Evolutionary conservation across 2,797 vertebrate genomes (phyloP).

Genomic region (Huso huso): DNA sequence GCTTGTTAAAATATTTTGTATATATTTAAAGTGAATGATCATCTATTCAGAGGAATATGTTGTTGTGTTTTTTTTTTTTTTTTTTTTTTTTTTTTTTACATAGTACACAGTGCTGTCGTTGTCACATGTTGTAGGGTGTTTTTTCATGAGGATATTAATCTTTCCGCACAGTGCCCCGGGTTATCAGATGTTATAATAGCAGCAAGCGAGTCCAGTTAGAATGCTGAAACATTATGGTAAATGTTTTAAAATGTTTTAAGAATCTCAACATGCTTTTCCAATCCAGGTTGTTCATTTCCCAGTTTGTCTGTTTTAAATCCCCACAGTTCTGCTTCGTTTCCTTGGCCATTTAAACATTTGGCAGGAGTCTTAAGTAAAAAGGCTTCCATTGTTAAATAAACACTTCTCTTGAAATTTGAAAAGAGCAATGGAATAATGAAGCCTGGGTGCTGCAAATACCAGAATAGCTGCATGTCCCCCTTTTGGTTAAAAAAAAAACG

Average conservation of each 20-base stretch:
- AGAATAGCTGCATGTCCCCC: constrained; percentile 25
- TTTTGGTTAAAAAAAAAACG: constrained; percentile 48
- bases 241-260: constrained; percentile 24
- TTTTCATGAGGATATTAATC: too few relatives aligned
- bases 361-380: constrained; percentile 7
- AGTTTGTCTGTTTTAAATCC: too few relatives aligned
- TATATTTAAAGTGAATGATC: too few relatives aligned
- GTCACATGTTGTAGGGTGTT: too few relatives aligned
- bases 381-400: constrained; percentile 20
- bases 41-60: background rate
- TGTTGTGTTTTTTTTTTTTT: background rate
- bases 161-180: too few relatives aligned
- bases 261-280: too few relatives aligned
- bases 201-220: too few relatives aligned
- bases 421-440: constrained; percentile 22
- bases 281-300: too few relatives aligned
- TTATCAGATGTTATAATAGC: too few relatives aligned
- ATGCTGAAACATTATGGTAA: constrained; percentile 17
- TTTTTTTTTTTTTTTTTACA: background rate
- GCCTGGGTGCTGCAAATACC: constrained; percentile 28
- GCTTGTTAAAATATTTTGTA: too few relatives aligned
- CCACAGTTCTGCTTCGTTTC: too few relatives aligned
- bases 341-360: too few relatives aligned
- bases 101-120: background rate
- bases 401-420: constrained; percentile 11